Conservation (phyloP, 2,113 vertebrate genomes). For the Equus przewalskii region DNA sequence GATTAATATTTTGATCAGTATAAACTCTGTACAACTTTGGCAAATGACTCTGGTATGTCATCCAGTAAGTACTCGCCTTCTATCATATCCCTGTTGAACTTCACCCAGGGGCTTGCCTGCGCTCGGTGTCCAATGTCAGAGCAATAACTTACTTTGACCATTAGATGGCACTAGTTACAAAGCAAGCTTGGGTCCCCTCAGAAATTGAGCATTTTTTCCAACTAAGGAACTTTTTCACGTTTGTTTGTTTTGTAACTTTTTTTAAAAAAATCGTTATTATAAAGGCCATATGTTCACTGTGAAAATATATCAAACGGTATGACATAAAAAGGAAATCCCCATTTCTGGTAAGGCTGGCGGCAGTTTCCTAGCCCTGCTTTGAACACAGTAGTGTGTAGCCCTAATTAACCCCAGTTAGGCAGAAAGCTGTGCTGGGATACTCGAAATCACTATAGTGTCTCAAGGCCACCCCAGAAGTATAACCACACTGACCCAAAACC, state of each 20-base stretch:
- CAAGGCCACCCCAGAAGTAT: neutral
- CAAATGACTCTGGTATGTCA: neutral
- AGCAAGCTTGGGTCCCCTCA: neutral
- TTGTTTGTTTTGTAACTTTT: constrained; percentile 34
- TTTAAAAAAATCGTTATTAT: neutral
- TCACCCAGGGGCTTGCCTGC: neutral
- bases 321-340: neutral
- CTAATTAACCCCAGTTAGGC: neutral
- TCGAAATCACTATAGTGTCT: neutral
- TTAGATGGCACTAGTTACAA: constrained; percentile 61
- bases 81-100: neutral
- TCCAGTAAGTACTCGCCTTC: neutral
- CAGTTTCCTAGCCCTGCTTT: neutral
- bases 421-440: neutral
- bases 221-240: neutral
- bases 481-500: neutral
- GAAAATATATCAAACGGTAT: neutral
- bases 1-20: neutral
- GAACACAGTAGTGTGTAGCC: neutral
- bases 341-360: neutral
- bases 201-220: neutral
- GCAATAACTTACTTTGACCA: constrained; percentile 37
- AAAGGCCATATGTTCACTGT: constrained; percentile 49
- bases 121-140: neutral
- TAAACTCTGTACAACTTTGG: neutral